These are phyloP conservation scores for Rynchops niger DNA, from an alignment of 2,113 vertebrate species.

Conservation along the genomic window DNA sequence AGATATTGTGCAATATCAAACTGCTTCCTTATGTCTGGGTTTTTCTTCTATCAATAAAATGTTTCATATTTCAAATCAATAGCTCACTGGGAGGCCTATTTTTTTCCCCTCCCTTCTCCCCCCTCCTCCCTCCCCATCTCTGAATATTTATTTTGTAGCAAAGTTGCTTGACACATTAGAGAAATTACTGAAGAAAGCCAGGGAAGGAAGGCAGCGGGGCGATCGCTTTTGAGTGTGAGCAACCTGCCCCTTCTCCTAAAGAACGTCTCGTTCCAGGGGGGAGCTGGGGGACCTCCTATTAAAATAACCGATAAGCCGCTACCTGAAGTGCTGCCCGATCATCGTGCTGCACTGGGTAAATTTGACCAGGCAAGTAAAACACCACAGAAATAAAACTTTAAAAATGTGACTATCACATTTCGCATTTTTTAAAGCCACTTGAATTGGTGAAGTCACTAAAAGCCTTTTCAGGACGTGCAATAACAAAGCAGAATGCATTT, in stretches of 20 bases:
- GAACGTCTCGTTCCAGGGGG: constrained; percentile 79
- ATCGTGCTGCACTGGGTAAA: constrained; percentile 77
- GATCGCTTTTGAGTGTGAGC: constrained; percentile 77
- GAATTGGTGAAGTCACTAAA: neutral
- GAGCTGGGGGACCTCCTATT: constrained; percentile 81
- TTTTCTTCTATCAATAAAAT: constrained; percentile 76
- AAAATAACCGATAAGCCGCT: constrained; percentile 83
- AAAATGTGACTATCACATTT: neutral
- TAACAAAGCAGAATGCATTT: neutral
- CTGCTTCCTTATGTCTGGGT: constrained; percentile 67
- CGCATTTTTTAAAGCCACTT: neutral
- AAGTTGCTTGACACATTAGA: constrained; percentile 79
- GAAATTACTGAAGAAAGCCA: constrained; percentile 78
- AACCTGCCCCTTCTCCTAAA: constrained; percentile 74
- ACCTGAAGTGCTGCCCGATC: constrained; percentile 80
- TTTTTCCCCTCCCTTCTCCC: neutral
- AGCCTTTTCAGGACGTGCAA: neutral
- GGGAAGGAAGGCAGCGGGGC: constrained; percentile 76
- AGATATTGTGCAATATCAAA: constrained; percentile 71
- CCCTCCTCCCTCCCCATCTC: neutral
- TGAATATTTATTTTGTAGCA: constrained; percentile 84
- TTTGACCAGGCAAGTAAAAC: constrained; percentile 76
- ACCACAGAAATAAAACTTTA: neutral
- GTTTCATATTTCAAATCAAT: constrained; percentile 75
- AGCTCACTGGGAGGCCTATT: constrained; percentile 60